These are phyloP conservation scores for Zapus hudsonius DNA, from an alignment of 2,113 vertebrate genomes.

Conservation along the genomic window DNA sequence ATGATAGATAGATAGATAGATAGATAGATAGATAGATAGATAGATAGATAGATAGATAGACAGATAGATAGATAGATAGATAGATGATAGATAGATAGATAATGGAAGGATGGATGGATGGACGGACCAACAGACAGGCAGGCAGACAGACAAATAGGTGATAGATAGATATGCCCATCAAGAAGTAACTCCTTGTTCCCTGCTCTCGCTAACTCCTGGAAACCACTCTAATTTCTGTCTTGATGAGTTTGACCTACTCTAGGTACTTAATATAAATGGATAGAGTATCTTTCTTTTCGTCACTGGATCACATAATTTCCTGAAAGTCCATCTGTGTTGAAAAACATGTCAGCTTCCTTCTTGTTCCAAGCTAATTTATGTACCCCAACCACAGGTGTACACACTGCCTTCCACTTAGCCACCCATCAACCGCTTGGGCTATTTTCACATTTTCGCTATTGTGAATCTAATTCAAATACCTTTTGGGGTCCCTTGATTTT, in stretches of 20 bases:
- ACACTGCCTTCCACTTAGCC: too few relatives aligned
- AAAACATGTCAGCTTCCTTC: not conserved
- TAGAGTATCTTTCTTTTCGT: not conserved
- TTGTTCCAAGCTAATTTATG: not conserved
- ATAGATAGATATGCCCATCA: too few relatives aligned
- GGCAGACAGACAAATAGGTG: too few relatives aligned
- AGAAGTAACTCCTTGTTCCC: too few relatives aligned
- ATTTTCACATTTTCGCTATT: not conserved
- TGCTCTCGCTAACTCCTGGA: not conserved
- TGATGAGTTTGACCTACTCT: not conserved
- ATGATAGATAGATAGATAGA: not conserved
- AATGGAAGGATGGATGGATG: too few relatives aligned
- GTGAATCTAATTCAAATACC: not conserved
- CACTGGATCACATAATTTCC: too few relatives aligned
- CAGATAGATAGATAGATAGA: too few relatives aligned
- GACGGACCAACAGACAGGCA: too few relatives aligned
- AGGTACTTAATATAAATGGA: not conserved
- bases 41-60: not conserved
- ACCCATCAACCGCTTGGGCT: too few relatives aligned
- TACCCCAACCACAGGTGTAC: too few relatives aligned
- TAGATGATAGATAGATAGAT: too few relatives aligned
- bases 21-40: not conserved
- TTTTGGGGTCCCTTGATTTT: too few relatives aligned
- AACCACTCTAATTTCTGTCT: not conserved
- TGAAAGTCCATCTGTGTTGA: not conserved